Evolutionary conservation across 2,888 invertebrate genomes (phyloP), one percentile per base, ranked within the genome.

Genomic region (Oligia strigilis): DNA sequence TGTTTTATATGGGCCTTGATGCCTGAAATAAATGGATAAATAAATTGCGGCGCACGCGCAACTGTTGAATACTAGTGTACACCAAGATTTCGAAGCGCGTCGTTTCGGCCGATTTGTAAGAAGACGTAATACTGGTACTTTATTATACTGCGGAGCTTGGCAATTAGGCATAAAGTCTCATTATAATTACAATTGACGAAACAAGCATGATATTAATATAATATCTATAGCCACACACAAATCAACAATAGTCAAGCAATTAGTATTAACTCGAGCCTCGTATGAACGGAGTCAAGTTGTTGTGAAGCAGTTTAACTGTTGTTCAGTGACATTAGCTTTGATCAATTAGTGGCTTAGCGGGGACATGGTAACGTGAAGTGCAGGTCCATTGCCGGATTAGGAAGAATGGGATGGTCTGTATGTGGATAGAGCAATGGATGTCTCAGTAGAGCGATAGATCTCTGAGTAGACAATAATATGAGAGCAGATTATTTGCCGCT

Each of bases 281-380:
- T 72, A 58, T 36, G 43, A 55, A 69, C n/a, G 14, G 19, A 64
- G 52, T 55, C 60, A 55, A 72, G 69, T 72, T 58, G n/a, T 19
- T 69, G 70, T 66, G 62, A 66, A 73, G 71, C 73, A 71, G 67
- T 75, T 58, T 43, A 43, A 40, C 49, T 64, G 40, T 75, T 81
- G 67, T 64, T 81, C 23, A 46, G n/a, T 36, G 62, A 43, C 40
- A 43, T 29, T 19, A 36, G 36, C 46, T 60, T 65, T 75, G 52
- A 72, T 73, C 82, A 82, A 83, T 82, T 76, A 72, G 65, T 74
- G 62, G 71, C 62, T 74, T 49, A 70, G 43, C n/a, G 36, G 13
- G 19, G 11, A 36, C 70, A 43, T 70, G 73, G 52, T 72, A 69
- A 67, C 23, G 9, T 55, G 71, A 60, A 67, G 43, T 64, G 49